A percentile compares a stretch with the other conserved stretches of the same genome.
Evolutionary conservation across 1,140 invertebrate species (phyloP).

Genomic region (Saccostrea glomerata): DNA sequence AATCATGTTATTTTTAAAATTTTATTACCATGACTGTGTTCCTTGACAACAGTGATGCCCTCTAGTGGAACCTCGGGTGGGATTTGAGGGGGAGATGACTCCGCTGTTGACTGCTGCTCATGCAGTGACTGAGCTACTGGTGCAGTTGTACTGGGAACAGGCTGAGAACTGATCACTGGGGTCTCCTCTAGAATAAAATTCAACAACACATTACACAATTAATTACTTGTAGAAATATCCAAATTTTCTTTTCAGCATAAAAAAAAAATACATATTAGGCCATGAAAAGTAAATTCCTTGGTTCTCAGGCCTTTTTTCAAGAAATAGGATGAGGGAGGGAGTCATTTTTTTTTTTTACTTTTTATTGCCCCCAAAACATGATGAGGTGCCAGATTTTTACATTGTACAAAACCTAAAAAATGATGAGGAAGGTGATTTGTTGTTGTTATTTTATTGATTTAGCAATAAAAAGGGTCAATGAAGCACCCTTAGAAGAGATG

Average conservation of each 20-base stretch:
- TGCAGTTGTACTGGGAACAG: not conserved
- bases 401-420: no score
- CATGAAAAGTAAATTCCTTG: no score
- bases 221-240: not conserved
- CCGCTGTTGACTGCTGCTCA: not conserved
- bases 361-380: no score
- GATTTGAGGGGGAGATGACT: not conserved
- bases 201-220: not conserved
- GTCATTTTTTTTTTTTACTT: no score
- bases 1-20: no score
- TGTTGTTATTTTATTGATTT: no score
- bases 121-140: not conserved
- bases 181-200: not conserved
- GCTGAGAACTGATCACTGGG: slow-evolving; percentile 11
- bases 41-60: slow-evolving; percentile 57
- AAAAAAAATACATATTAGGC: not conserved
- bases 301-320: no score
- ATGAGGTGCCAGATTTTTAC: no score
- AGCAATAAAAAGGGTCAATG: no score
- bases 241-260: not conserved
- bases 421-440: no score
- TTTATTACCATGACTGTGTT: slow-evolving; percentile 38
- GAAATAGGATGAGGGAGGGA: no score
- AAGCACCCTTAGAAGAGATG: no score
- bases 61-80: slow-evolving; percentile 52